Evolutionary conservation across 2,113 vertebrate species (phyloP).

Genomic region (Euleptes europaea): DNA sequence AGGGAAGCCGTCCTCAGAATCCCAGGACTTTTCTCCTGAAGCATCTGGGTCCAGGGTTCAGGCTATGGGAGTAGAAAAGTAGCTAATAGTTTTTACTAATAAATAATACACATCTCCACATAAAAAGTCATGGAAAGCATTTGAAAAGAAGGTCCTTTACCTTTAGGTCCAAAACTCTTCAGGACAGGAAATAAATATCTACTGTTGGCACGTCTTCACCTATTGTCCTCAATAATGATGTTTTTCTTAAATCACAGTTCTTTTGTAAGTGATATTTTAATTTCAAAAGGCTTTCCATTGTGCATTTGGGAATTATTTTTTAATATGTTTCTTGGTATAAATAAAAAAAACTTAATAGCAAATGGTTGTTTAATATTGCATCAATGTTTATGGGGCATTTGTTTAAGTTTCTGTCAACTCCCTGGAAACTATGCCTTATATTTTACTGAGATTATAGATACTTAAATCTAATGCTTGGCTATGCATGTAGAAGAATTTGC

Average conservation of each 20-base stretch:
- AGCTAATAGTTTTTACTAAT: neutral
- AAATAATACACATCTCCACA: neutral
- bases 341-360: constrained; percentile 33
- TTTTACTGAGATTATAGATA: constrained; percentile 13
- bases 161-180: neutral
- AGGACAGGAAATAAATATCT: neutral
- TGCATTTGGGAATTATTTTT: constrained; percentile 7
- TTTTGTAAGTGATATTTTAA: constrained; percentile 23
- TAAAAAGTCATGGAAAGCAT: neutral
- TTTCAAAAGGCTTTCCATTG: constrained; percentile 23
- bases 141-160: neutral
- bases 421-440: constrained; percentile 2
- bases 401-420: constrained; percentile 4
- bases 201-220: constrained; percentile 7
- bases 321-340: neutral
- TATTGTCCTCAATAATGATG: constrained; percentile 15
- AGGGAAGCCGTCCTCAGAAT: neutral
- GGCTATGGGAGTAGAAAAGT: neutral
- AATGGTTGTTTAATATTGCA: constrained; percentile 31
- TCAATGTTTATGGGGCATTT: constrained; percentile 17
- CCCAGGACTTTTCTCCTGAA: neutral
- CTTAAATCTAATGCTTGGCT: neutral
- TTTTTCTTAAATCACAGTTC: constrained; percentile 12
- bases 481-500: neutral
- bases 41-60: neutral